Percentiles rank a stretch among this genome's conserved stretches.
phyloP scores from a whole-genome alignment of 2,888 invertebrate genomes.

The Petrophora chlorosata region DNA sequence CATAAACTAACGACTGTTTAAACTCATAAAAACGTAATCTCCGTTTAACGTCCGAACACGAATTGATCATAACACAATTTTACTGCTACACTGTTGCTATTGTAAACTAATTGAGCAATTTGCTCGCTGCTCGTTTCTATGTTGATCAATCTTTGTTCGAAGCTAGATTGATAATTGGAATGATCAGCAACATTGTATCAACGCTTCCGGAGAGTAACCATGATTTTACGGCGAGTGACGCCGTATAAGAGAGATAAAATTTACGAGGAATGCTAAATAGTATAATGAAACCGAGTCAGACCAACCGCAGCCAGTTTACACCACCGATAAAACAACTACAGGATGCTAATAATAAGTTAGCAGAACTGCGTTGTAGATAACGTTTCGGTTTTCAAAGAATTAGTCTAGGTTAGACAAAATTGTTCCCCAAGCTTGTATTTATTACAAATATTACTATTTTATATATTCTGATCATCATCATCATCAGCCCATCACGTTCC shows the following conservation, averaged over 20 bases:
- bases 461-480: too few species aligned
- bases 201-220: constrained; percentile 41
- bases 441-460: too few species aligned
- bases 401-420: too few species aligned
- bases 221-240: constrained; percentile 41
- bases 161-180: constrained; percentile 6
- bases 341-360: neutral
- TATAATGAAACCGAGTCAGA: constrained; percentile 27
- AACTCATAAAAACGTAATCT: constrained; percentile 29
- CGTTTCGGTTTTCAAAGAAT: too few species aligned
- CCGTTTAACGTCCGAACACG: constrained; percentile 24
- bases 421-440: too few species aligned
- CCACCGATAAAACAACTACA: constrained; percentile 22
- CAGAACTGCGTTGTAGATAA: neutral
- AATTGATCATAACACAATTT: constrained; percentile 30
- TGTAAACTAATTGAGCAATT: constrained; percentile 38
- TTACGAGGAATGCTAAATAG: constrained; percentile 35
- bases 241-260: constrained; percentile 32
- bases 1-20: constrained; percentile 25
- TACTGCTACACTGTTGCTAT: constrained; percentile 27
- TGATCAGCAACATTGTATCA: constrained; percentile 39
- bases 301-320: constrained; percentile 25
- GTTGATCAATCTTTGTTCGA: constrained; percentile 2
- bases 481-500: too few species aligned
- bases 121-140: constrained; percentile 1